Conservation (phyloP, 2,797 vertebrate species). For the Sebastes aleutianus region DNA sequence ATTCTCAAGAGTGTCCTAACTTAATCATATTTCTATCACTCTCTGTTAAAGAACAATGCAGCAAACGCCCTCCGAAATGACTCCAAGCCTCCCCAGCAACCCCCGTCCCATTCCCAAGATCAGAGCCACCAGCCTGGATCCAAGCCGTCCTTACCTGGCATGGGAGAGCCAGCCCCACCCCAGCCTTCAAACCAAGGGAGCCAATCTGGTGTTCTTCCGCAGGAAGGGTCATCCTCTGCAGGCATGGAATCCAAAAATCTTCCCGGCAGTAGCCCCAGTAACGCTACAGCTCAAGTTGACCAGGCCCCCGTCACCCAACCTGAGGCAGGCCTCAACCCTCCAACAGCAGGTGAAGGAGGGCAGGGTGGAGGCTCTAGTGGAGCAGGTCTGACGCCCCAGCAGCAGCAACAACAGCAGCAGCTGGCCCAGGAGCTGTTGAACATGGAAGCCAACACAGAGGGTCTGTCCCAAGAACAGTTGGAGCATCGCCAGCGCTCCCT, state of each 20-base stretch:
- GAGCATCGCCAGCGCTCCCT: slow-evolving; percentile 84
- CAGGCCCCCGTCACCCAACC: slow-evolving; percentile 84
- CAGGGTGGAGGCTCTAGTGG: slow-evolving; percentile 71
- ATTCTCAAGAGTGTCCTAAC: neutral
- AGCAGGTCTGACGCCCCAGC: slow-evolving; percentile 80
- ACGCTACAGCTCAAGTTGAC: slow-evolving; percentile 87
- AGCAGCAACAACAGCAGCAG: slow-evolving; percentile 88
- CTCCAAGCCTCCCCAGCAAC: slow-evolving; percentile 88
- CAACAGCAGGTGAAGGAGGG: slow-evolving; percentile 70
- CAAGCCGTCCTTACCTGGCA: slow-evolving; percentile 90
- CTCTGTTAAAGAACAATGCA: slow-evolving; percentile 89
- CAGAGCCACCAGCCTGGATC: slow-evolving; percentile 92
- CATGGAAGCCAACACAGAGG: slow-evolving; percentile 96
- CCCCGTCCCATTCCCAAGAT: slow-evolving; percentile 82
- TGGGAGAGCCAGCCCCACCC: slow-evolving; percentile 80
- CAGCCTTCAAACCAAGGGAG: slow-evolving; percentile 85
- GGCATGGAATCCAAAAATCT: slow-evolving; percentile 92
- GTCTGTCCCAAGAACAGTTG: slow-evolving; percentile 94
- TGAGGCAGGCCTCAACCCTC: slow-evolving; percentile 77
- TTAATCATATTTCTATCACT: slow-evolving; percentile 27
- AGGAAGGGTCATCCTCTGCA: slow-evolving; percentile 85
- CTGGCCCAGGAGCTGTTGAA: slow-evolving; percentile 89
- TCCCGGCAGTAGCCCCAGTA: slow-evolving; percentile 89
- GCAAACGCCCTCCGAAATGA: slow-evolving; percentile 89
- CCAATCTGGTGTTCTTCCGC: slow-evolving; percentile 85